phyloP scores from a whole-genome alignment of 2,888 invertebrate genomes.

The Metacarcinus magister region DNA sequence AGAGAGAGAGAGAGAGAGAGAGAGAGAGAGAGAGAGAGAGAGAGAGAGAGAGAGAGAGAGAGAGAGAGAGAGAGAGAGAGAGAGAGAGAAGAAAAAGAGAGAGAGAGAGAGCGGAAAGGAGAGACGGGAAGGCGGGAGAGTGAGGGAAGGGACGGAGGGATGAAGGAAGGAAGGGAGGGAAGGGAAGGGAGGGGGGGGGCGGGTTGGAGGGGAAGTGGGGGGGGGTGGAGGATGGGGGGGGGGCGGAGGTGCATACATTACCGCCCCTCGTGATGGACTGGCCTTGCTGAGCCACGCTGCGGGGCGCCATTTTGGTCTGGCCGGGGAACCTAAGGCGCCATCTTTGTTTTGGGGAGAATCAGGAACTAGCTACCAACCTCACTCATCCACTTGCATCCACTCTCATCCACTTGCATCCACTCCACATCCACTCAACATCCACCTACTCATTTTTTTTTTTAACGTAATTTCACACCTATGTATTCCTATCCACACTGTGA shows the following conservation, averaged over 20 bases:
- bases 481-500: neutral
- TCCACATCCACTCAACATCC: neutral
- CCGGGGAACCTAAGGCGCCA: conserved; percentile 67
- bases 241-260: conserved; percentile 52
- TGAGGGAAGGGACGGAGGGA: neutral
- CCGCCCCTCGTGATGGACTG: conserved; percentile 63
- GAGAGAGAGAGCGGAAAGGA: neutral
- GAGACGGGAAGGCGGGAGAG: neutral
- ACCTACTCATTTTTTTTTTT: neutral
- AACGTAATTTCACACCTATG: neutral
- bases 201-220: neutral
- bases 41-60: neutral
- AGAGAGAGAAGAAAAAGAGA: neutral
- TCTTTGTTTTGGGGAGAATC: conserved; percentile 63
- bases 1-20: no score
- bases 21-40: neutral
- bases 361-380: neutral
- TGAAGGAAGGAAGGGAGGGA: neutral
- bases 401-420: neutral
- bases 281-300: conserved; percentile 62
- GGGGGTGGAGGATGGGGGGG: neutral
- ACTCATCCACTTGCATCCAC: neutral
- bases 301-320: conserved; percentile 71
- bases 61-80: neutral
- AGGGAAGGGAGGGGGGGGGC: neutral